Conservation (phyloP, 2,888 invertebrate species). For the Blastobasis adustella region DNA sequence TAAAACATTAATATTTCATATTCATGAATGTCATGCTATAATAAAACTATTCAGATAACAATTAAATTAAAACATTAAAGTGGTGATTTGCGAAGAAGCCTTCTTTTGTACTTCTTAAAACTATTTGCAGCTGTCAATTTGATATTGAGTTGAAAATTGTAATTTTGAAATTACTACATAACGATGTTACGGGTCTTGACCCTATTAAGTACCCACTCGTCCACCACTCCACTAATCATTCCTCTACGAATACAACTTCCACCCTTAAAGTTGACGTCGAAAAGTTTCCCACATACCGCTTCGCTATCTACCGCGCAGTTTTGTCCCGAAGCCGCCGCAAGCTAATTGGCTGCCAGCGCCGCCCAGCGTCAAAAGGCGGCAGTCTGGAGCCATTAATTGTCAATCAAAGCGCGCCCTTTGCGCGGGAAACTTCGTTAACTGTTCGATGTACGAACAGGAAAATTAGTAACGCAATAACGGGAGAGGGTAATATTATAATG, state of each 20-base stretch:
- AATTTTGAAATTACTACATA: no score
- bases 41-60: no score
- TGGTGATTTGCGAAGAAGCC: no score
- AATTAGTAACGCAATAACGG: constrained; percentile 71
- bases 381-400: constrained; percentile 65
- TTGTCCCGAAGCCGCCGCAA: constrained; percentile 17
- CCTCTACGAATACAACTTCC: neutral
- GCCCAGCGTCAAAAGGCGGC: constrained; percentile 7
- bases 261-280: constrained; percentile 6
- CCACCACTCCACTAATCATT: no score
- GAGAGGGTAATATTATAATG: constrained; percentile 66
- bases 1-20: no score
- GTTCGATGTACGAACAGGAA: constrained; percentile 50
- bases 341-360: constrained; percentile 60
- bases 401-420: constrained; percentile 68
- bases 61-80: no score
- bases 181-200: no score
- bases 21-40: no score
- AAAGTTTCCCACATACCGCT: constrained; percentile 32
- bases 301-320: neutral
- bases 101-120: no score
- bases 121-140: no score
- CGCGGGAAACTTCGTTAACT: constrained; percentile 64
- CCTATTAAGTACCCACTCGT: no score
- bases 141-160: no score